These are phyloP conservation scores for Carposina sasakii DNA, from an alignment of 1,140 invertebrate species.

Conservation along the genomic window DNA sequence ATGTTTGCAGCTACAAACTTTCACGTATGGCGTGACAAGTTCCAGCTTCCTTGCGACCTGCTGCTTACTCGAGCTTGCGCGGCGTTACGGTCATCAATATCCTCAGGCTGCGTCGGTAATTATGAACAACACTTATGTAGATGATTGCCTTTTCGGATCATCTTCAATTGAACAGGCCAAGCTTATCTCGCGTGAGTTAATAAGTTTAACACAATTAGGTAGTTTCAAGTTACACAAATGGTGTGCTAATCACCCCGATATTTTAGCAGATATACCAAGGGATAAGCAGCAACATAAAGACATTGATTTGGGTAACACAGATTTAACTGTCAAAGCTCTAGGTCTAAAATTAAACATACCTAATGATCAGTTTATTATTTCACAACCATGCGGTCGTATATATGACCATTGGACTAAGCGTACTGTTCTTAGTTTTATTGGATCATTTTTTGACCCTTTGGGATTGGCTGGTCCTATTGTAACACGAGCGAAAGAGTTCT, in stretches of 20 bases:
- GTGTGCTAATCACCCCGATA: conserved; percentile 8
- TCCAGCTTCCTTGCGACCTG: conserved; percentile 22
- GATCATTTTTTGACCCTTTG: conserved; percentile 29
- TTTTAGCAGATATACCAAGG: conserved; percentile 6
- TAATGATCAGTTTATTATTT: conserved; percentile 12
- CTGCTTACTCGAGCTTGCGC: conserved; percentile 13
- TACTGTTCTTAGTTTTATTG: conserved; percentile 22
- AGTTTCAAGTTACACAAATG: conserved; percentile 19
- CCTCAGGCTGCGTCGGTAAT: conserved; percentile 8
- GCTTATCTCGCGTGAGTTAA: neutral
- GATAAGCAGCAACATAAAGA: too few species aligned
- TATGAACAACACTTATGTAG: conserved; percentile 13
- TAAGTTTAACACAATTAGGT: neutral
- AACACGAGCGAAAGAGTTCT: conserved; percentile 23
- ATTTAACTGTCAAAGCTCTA: conserved; percentile 8
- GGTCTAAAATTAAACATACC: conserved; percentile 10
- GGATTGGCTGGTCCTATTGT: conserved; percentile 25
- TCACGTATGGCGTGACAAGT: conserved; percentile 29
- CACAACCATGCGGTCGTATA: conserved; percentile 1
- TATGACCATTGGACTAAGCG: conserved; percentile 15
- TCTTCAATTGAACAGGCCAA: conserved; percentile 4
- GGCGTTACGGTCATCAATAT: conserved; percentile 3
- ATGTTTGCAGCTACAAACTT: conserved; percentile 11
- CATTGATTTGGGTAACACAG: neutral
- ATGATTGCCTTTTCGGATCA: conserved; percentile 4